Percentiles rank a stretch among this genome's conserved stretches.
phyloP scores from a whole-genome alignment of 2,113 vertebrate genomes.

The Sinocyclocheilus rhinocerous region DNA sequence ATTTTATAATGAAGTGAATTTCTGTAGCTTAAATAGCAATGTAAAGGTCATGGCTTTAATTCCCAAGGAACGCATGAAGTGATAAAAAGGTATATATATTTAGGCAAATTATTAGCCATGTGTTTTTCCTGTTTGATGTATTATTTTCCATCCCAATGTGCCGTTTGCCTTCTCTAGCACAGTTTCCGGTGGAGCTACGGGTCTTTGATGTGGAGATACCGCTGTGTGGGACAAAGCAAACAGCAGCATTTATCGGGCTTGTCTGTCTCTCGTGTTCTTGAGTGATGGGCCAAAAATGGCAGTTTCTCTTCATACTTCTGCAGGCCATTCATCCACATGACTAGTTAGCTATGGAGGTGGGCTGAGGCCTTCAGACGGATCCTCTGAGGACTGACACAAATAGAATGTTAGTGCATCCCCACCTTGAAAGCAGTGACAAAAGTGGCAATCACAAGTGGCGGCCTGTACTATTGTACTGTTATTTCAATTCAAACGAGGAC shows the following conservation, averaged over 20 bases:
- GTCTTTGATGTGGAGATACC: constrained; percentile 43
- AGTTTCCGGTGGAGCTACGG: constrained; percentile 31
- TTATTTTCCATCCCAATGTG: constrained; percentile 13
- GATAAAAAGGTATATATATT: background rate
- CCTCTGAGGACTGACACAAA: constrained; percentile 61
- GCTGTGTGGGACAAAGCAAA: constrained; percentile 54
- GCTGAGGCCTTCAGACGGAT: constrained; percentile 48
- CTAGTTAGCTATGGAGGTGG: constrained; percentile 60
- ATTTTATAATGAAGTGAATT: background rate
- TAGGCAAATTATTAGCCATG: background rate
- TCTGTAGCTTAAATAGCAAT: no score
- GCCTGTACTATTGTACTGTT: constrained; percentile 45
- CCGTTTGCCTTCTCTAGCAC: constrained; percentile 18
- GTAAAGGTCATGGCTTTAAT: background rate
- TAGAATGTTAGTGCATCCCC: constrained; percentile 61
- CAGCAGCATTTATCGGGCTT: constrained; percentile 50
- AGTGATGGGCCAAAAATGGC: constrained; percentile 56
- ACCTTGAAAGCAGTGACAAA: constrained; percentile 58
- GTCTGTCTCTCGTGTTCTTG: constrained; percentile 48
- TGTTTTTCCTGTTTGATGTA: background rate
- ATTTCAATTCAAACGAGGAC: constrained; percentile 46
- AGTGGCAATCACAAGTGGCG: constrained; percentile 52
- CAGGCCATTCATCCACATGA: constrained; percentile 64
- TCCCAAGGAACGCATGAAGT: background rate
- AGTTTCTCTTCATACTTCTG: constrained; percentile 53